Evolutionary conservation across 2,888 invertebrate genomes (phyloP).

Genomic region (Parnassius smintheus): DNA sequence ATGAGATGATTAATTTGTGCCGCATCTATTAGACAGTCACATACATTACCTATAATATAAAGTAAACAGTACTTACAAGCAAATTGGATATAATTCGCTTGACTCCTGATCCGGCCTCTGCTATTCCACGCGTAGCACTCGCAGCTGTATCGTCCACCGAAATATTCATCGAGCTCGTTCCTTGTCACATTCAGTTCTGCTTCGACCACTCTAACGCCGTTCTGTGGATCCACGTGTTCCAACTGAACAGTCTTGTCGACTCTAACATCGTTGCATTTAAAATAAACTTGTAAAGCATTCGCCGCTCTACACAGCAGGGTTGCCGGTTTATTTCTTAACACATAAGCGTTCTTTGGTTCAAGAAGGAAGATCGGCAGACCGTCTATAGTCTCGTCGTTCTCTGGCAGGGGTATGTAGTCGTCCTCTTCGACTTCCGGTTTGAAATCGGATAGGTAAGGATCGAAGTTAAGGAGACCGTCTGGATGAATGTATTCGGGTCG

Average conservation of each 20-base stretch:
- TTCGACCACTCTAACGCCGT: slow-evolving; percentile 88
- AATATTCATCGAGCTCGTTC: slow-evolving; percentile 91
- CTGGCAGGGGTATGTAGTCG: slow-evolving; percentile 74
- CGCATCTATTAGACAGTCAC: no score
- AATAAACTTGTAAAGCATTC: slow-evolving; percentile 90
- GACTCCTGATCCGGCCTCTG: slow-evolving; percentile 88
- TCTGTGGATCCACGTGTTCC: slow-evolving; percentile 90
- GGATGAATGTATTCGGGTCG: slow-evolving; percentile 74
- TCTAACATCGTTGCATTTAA: slow-evolving; percentile 88
- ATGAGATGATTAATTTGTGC: no score
- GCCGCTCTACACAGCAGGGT: slow-evolving; percentile 93
- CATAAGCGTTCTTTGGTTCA: slow-evolving; percentile 93
- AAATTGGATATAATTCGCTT: slow-evolving; percentile 87
- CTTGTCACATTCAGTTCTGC: slow-evolving; percentile 88
- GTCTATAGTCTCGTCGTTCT: slow-evolving; percentile 83
- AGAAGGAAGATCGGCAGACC: slow-evolving; percentile 91
- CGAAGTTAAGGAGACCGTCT: slow-evolving; percentile 66
- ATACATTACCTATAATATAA: no score
- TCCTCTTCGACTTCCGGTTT: slow-evolving; percentile 70
- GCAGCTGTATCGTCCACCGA: slow-evolving; percentile 90
- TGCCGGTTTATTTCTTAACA: slow-evolving; percentile 94
- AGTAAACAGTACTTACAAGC: slow-evolving; percentile 87
- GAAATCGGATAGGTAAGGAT: slow-evolving; percentile 70
- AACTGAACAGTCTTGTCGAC: slow-evolving; percentile 81
- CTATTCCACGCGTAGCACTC: slow-evolving; percentile 93